Conservation (phyloP, 1,140 invertebrate genomes). For the Papilio xuthus region DNA sequence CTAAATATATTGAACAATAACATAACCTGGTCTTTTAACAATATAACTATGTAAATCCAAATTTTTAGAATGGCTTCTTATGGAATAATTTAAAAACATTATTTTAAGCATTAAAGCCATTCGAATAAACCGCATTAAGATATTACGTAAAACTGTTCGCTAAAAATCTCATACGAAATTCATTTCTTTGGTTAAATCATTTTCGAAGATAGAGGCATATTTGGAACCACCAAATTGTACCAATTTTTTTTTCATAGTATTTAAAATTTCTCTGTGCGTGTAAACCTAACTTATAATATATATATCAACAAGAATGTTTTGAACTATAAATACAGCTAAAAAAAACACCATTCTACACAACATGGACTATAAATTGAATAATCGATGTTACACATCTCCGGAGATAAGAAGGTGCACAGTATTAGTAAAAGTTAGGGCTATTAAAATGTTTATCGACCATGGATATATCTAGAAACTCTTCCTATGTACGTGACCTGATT, state of each 20-base stretch:
- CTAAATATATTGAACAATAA: neutral
- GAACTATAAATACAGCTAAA: neutral
- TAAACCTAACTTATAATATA: neutral
- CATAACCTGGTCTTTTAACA: neutral
- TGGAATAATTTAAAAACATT: too few species aligned
- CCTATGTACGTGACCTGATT: neutral
- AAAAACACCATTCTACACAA: neutral
- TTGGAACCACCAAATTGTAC: too few species aligned
- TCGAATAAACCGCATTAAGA: too few species aligned
- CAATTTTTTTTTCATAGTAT: neutral
- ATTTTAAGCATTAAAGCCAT: too few species aligned
- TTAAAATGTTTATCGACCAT: neutral
- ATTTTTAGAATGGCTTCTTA: neutral
- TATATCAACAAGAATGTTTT: neutral
- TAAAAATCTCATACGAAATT: neutral
- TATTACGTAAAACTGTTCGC: neutral
- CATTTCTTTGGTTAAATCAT: neutral
- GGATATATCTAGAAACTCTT: neutral
- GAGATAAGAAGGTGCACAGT: neutral
- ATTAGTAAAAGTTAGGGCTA: neutral
- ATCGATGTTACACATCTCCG: conserved; percentile 3
- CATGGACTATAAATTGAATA: conserved; percentile 8
- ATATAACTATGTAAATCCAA: neutral
- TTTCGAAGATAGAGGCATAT: neutral
- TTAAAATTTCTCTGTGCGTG: neutral